These are phyloP conservation scores for Mizuhopecten yessoensis DNA, from an alignment of 1,140 invertebrate species.

Conservation along the genomic window DNA sequence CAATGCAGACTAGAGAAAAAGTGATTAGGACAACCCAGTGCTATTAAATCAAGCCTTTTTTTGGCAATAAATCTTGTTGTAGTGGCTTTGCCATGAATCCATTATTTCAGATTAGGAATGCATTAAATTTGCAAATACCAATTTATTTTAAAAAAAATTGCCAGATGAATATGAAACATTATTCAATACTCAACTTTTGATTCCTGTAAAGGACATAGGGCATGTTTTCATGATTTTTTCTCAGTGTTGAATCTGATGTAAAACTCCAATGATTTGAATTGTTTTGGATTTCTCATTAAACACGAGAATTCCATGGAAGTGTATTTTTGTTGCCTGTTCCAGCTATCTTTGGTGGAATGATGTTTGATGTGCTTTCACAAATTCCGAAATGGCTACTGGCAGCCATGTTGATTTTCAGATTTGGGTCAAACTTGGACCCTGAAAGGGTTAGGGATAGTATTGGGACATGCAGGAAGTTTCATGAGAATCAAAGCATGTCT, in stretches of 20 bases:
- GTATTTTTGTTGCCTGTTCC: too few relatives aligned
- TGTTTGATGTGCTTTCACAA: too few relatives aligned
- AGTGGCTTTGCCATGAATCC: neutral
- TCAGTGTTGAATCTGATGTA: neutral
- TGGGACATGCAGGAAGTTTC: too few relatives aligned
- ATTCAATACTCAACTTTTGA: neutral
- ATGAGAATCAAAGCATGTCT: too few relatives aligned
- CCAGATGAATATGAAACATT: neutral
- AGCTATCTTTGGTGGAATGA: too few relatives aligned
- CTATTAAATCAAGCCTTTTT: neutral
- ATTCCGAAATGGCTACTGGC: too few relatives aligned
- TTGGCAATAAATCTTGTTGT: neutral
- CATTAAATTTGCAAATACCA: constrained; percentile 28
- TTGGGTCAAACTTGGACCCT: too few relatives aligned
- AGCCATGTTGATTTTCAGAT: too few relatives aligned
- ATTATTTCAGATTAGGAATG: constrained; percentile 6
- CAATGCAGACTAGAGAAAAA: neutral
- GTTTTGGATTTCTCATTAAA: too few relatives aligned
- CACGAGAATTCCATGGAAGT: too few relatives aligned
- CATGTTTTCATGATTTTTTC: neutral
- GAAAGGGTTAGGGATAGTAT: too few relatives aligned
- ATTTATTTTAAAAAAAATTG: neutral
- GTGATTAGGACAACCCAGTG: constrained; percentile 1
- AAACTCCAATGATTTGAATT: too few relatives aligned
- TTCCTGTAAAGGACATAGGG: neutral